A percentile compares a stretch with the other conserved stretches of the same genome.
These are phyloP conservation scores for Bombus turneri DNA, from an alignment of 1,140 invertebrate genomes.

Conservation along the genomic window DNA sequence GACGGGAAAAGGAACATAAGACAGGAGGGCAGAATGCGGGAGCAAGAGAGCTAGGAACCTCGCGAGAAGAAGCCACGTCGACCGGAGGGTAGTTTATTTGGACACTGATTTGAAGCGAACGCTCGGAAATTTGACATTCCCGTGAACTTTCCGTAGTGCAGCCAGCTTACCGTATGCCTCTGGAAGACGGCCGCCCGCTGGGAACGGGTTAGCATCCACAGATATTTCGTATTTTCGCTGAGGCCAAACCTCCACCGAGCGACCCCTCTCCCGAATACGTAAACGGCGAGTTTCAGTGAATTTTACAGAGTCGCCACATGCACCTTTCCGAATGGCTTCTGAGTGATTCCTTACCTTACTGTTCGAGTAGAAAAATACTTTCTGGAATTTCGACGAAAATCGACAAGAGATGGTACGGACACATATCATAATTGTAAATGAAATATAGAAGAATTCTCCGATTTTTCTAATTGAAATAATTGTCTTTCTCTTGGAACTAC, in stretches of 20 bases:
- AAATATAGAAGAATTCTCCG: background rate
- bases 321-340: background rate
- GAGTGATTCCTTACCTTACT: background rate
- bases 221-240: constrained; percentile 38
- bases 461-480: background rate
- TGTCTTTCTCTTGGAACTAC: accelerated
- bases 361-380: background rate
- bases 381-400: background rate
- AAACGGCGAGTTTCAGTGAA: constrained; percentile 26
- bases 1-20: constrained; percentile 47
- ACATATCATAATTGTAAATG: background rate
- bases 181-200: constrained; percentile 16
- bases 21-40: constrained; percentile 20
- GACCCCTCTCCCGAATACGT: constrained; percentile 25
- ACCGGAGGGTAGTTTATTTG: constrained; percentile 63
- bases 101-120: constrained; percentile 77
- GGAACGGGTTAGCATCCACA: constrained; percentile 26
- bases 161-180: constrained; percentile 32
- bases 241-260: constrained; percentile 1
- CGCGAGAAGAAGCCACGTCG: constrained; percentile 65
- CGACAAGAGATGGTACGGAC: no score
- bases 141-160: constrained; percentile 61
- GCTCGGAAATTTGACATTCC: constrained; percentile 78
- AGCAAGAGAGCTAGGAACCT: constrained; percentile 34
- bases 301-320: constrained; percentile 23